Evolutionary conservation across 2,797 vertebrate species (phyloP).

Genomic region (Crocodylus rhombifer): DNA sequence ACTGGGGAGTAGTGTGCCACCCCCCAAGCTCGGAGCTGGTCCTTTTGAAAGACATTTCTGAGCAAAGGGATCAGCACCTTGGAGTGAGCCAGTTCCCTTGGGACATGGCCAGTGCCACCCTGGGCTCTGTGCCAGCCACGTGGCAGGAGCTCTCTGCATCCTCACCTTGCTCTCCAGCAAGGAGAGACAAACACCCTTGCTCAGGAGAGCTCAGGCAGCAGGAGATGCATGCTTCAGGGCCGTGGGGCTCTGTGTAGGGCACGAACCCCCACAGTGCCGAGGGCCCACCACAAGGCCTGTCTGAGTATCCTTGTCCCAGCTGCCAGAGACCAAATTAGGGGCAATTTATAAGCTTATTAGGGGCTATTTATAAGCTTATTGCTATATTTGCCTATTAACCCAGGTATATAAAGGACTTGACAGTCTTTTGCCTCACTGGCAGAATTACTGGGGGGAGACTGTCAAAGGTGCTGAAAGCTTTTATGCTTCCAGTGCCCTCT

Average conservation of each 20-base stretch:
- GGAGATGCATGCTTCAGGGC: neutral
- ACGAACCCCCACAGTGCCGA: neutral
- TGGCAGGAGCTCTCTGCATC: neutral
- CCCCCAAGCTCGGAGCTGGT: neutral
- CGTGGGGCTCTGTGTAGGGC: neutral
- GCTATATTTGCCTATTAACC: slow-evolving; percentile 62
- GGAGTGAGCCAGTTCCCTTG: neutral
- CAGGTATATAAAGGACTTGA: slow-evolving; percentile 58
- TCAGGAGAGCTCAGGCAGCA: neutral
- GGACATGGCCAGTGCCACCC: neutral
- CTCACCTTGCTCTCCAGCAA: neutral
- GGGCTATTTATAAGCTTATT: slow-evolving; percentile 63
- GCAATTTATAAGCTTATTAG: slow-evolving; percentile 67
- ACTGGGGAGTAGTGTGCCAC: neutral
- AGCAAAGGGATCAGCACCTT: neutral
- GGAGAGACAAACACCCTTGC: neutral
- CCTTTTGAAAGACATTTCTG: neutral
- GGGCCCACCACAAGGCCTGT: neutral
- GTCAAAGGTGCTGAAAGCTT: neutral
- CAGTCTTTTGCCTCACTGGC: slow-evolving; percentile 16
- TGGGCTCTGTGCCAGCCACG: neutral
- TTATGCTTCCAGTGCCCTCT: neutral
- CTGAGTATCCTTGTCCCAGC: neutral
- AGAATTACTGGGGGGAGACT: slow-evolving; percentile 5
- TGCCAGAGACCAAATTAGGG: slow-evolving; percentile 9